Conservation (phyloP, 1,140 invertebrate species). For the Apis cerana region DNA sequence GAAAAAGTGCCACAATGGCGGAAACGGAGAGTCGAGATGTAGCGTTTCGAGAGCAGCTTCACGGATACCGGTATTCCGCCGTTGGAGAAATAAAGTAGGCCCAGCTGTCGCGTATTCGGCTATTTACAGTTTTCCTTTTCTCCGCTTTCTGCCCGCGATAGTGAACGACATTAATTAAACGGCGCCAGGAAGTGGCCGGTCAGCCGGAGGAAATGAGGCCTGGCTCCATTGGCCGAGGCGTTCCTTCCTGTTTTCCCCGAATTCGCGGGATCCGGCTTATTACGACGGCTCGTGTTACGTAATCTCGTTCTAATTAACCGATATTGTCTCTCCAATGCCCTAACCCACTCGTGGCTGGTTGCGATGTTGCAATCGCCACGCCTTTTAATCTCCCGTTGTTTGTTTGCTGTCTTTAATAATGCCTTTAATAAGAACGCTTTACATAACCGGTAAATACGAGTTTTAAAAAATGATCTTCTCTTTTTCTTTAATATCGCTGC, state of each 20-base stretch:
- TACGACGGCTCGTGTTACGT: slow-evolving; percentile 27
- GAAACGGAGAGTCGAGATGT: background rate
- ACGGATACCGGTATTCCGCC: background rate
- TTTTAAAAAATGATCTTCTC: no score
- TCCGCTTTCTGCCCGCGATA: slow-evolving; percentile 1
- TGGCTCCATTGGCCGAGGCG: background rate
- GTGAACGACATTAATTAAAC: slow-evolving; percentile 43
- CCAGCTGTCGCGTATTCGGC: slow-evolving; percentile 12
- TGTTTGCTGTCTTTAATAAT: slow-evolving; percentile 39
- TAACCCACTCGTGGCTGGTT: slow-evolving; percentile 21
- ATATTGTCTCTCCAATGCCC: slow-evolving; percentile 20
- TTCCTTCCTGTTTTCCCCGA: slow-evolving; percentile 40
- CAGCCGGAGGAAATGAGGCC: slow-evolving; percentile 41
- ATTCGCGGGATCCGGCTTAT: background rate
- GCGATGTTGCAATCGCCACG: slow-evolving; percentile 53
- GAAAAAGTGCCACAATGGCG: background rate
- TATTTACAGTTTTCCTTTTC: slow-evolving; percentile 15
- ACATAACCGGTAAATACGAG: slow-evolving; percentile 50
- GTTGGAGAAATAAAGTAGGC: background rate
- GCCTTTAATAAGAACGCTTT: slow-evolving; percentile 26
- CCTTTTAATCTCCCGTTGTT: slow-evolving; percentile 53
- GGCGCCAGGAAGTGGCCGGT: slow-evolving; percentile 32
- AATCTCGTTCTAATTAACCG: slow-evolving; percentile 57
- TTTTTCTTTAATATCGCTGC: no score
- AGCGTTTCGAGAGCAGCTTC: background rate